phyloP scores from a whole-genome alignment of 2,113 vertebrate genomes.

The Megaceryle maxima region DNA sequence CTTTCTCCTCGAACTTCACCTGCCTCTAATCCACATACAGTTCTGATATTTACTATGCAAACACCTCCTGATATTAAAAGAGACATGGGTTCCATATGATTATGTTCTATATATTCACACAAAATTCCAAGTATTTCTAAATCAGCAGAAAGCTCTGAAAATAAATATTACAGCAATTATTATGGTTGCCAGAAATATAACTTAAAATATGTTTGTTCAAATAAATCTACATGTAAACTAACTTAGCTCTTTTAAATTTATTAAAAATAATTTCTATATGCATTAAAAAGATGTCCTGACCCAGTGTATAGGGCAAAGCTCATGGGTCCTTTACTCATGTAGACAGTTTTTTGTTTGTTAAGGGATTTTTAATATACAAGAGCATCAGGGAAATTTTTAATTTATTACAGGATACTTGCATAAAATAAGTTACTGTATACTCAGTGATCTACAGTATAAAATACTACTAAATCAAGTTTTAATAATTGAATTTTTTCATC shows the following conservation, averaged over 20 bases:
- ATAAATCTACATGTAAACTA: background rate
- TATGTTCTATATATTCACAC: background rate
- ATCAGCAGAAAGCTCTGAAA: background rate
- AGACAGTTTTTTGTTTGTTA: background rate
- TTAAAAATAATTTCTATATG: background rate
- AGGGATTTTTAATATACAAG: background rate
- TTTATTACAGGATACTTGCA: background rate
- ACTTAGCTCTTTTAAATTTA: background rate
- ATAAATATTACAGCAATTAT: background rate
- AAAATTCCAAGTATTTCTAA: background rate
- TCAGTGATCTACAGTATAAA: background rate
- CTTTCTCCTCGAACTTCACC: background rate
- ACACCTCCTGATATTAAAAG: background rate
- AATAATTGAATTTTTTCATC: background rate
- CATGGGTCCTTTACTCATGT: background rate
- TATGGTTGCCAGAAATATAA: background rate
- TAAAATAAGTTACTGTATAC: background rate
- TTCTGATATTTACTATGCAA: constrained; percentile 9
- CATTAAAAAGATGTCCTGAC: background rate
- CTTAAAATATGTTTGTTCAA: background rate
- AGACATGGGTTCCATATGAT: background rate
- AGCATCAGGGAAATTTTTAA: background rate
- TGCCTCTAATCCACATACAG: background rate
- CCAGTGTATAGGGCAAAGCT: background rate
- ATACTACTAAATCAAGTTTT: background rate